Conservation (phyloP, 2,888 invertebrate species). For the Chymomyza caudatula region DNA sequence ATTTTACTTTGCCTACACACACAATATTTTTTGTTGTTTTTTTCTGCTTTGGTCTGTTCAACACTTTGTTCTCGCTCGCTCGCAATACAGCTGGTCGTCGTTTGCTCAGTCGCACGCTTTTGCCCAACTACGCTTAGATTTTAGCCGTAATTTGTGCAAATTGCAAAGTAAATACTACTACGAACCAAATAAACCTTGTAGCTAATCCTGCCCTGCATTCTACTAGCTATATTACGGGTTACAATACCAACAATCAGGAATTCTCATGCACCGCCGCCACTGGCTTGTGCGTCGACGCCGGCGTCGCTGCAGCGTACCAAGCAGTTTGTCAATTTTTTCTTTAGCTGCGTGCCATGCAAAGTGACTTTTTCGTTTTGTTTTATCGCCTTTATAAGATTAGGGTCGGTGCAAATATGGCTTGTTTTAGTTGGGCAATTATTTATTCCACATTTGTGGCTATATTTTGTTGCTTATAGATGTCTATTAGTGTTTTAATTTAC, state of each 20-base stretch:
- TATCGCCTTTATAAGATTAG: slow-evolving; percentile 13
- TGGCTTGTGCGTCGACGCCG: slow-evolving; percentile 31
- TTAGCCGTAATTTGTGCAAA: background rate
- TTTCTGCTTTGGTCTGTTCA: background rate
- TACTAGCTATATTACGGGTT: background rate
- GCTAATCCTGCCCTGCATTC: background rate
- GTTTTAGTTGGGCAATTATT: slow-evolving; percentile 37
- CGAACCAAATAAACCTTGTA: background rate
- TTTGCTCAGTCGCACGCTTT: slow-evolving; percentile 23
- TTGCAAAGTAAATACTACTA: too few relatives aligned
- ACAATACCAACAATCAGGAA: slow-evolving; percentile 9
- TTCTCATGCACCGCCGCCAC: slow-evolving; percentile 28
- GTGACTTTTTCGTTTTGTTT: slow-evolving; percentile 37
- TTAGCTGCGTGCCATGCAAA: slow-evolving; percentile 38
- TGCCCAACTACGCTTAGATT: slow-evolving; percentile 16
- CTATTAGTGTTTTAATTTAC: slow-evolving; percentile 49
- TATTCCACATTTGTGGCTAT: slow-evolving; percentile 27
- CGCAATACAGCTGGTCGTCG: slow-evolving; percentile 13
- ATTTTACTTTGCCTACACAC: slow-evolving; percentile 18
- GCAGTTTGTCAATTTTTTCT: slow-evolving; percentile 41
- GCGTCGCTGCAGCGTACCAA: slow-evolving; percentile 33
- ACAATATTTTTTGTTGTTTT: background rate
- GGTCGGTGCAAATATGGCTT: slow-evolving; percentile 27
- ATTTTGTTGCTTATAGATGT: slow-evolving; percentile 8
- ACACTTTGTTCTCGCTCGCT: slow-evolving; percentile 39